Evolutionary conservation across 2,888 invertebrate genomes (phyloP), one percentile per base, ranked within the genome.

Genomic region (Onchidella celtica): DNA sequence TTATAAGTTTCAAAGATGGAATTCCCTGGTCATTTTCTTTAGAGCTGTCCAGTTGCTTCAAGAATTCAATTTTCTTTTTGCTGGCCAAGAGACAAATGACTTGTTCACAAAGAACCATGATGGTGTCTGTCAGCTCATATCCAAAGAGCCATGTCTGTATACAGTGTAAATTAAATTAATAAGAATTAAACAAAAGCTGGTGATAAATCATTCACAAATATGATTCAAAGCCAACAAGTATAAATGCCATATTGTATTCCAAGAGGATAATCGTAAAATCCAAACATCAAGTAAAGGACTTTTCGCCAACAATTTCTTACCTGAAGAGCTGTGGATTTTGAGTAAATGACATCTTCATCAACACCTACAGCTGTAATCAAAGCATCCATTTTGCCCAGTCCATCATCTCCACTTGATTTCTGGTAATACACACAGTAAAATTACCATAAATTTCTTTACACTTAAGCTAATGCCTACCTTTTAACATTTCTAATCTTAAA

Each of bases 51-150:
- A 91, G 84, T 93, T 97, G 97, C 89, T 97, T 96, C 74, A 99
- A 94, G 93, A 99, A 99, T 90, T 99, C 99, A 85, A 98, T 97
- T 94, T 99, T 99, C 94, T 99, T 99, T 94, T 98, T 99, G 92
- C 98, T 98, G 0, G 98, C 97, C 81, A 99, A 94, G 90, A 99
- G 97, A 91, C 96, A 96, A 85, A 99, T 96, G 59, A 95, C 95
- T 66, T 96, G 95, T 88, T 97, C 96, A 61, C 97, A 96, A 85
- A 99, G 95, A 9, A 99, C 96, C 94, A 98, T 97, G 79, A 99
- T 96, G 0, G 98, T 99, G 92, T 99, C 99, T 0, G 98, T 97
- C 75, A 99, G 94, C 93, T 99, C 99, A 93, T 99, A 99, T 74
- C 98, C 98, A 92, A 99, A 96, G 76, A 99, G 95, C 99, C 99